Conservation (phyloP, 2,113 vertebrate species). For the Galbula dea region DNA sequence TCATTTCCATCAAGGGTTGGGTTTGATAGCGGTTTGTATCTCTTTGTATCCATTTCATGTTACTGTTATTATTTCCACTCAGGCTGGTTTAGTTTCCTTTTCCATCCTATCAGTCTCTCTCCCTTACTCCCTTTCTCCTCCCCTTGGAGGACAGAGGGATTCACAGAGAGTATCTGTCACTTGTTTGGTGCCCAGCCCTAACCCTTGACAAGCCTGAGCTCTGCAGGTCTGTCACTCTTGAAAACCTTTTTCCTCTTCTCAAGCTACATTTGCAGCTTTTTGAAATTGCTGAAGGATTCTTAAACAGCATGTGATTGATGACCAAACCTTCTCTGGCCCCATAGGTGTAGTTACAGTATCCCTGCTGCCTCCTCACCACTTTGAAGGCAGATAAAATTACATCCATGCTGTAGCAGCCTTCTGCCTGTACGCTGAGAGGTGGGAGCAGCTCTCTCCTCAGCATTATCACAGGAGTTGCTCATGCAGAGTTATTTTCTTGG, state of each 20-base stretch:
- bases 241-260: not conserved
- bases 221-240: fast-evolving
- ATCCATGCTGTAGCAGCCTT: fast-evolving
- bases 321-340: not conserved
- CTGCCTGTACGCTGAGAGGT: not conserved
- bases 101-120: no score
- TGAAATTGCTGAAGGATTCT: not conserved
- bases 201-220: not conserved
- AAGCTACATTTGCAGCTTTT: not conserved
- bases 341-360: fast-evolving
- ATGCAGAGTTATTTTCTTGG: not conserved
- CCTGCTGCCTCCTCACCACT: fast-evolving
- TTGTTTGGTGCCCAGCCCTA: no score
- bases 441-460: not conserved
- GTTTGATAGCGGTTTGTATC: no score
- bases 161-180: no score
- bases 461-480: fast-evolving
- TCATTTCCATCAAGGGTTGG: no score
- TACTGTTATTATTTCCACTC: no score
- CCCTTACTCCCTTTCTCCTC: no score
- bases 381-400: not conserved
- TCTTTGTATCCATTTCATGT: no score
- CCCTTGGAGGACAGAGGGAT: no score
- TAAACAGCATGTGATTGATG: not conserved
- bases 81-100: no score